phyloP scores from a whole-genome alignment of 2,113 vertebrate species.

The Burhinus oedicnemus region DNA sequence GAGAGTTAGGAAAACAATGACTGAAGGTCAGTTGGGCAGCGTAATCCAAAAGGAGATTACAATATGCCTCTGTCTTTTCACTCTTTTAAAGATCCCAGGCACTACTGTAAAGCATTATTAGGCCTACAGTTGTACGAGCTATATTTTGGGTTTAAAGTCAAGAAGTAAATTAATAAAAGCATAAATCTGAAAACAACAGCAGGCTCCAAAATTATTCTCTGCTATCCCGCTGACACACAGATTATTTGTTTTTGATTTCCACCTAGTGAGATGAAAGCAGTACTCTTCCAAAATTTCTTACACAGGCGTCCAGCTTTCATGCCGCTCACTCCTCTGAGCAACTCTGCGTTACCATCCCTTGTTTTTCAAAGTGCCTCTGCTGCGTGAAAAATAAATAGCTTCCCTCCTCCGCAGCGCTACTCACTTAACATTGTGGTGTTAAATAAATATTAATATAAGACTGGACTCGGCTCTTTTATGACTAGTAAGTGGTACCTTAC shows the following conservation, averaged over 20 bases:
- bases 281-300: background rate
- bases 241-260: conserved; percentile 51
- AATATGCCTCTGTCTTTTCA: background rate
- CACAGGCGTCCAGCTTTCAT: background rate
- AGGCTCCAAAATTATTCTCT: conserved; percentile 19
- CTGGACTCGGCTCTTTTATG: background rate
- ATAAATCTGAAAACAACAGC: conserved; percentile 27
- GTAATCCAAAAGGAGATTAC: background rate
- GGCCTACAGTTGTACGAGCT: background rate
- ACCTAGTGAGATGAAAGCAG: conserved; percentile 4
- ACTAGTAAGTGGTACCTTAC: conserved; percentile 7
- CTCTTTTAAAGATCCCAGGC: background rate
- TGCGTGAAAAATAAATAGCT: conserved; percentile 59
- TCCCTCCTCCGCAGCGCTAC: background rate
- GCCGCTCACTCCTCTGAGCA: background rate
- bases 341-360: background rate
- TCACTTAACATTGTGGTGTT: background rate
- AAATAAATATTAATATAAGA: conserved; percentile 59
- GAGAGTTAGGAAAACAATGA: background rate
- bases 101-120: background rate
- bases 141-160: conserved; percentile 23
- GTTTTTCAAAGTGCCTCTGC: conserved; percentile 41
- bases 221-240: background rate
- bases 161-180: conserved; percentile 25
- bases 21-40: background rate